phyloP scores from a whole-genome alignment of 2,888 invertebrate species.

The Teinopalpus imperialis region DNA sequence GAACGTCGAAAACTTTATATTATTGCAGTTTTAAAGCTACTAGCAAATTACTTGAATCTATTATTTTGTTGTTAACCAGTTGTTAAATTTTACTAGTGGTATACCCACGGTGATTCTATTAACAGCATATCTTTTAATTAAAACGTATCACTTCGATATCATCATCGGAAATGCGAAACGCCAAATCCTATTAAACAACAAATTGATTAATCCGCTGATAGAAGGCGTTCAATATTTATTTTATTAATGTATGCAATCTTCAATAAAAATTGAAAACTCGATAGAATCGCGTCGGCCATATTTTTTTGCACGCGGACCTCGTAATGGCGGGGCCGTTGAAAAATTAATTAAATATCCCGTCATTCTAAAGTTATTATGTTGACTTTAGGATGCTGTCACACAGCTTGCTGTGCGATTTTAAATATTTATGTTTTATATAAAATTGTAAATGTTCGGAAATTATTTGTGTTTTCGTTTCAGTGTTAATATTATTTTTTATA shows the following conservation, averaged over 20 bases:
- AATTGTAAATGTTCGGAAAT: too few species aligned
- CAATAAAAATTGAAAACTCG: conserved; percentile 24
- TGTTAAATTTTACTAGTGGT: too few species aligned
- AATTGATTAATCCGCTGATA: conserved; percentile 21
- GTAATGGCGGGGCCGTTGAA: conserved; percentile 28
- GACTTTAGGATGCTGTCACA: conserved; percentile 10
- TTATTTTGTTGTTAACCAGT: too few species aligned
- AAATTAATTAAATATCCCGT: conserved; percentile 30
- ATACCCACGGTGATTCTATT: too few species aligned
- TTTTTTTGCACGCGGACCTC: conserved; percentile 23
- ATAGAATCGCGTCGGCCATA: conserved; percentile 22
- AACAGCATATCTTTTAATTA: too few species aligned
- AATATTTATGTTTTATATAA: too few species aligned
- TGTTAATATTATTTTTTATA: too few species aligned
- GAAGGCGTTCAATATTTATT: conserved; percentile 24
- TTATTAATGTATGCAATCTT: conserved; percentile 24
- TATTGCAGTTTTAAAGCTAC: too few species aligned
- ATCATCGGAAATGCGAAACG: neutral
- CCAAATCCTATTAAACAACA: conserved; percentile 9
- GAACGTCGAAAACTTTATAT: too few species aligned
- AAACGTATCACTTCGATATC: neutral
- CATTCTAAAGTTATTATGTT: conserved; percentile 25
- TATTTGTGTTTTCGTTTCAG: too few species aligned
- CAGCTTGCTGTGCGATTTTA: too few species aligned
- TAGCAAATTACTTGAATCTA: too few species aligned